These are phyloP conservation scores for Sula dactylatra DNA, from an alignment of 2,113 vertebrate species.

Conservation along the genomic window DNA sequence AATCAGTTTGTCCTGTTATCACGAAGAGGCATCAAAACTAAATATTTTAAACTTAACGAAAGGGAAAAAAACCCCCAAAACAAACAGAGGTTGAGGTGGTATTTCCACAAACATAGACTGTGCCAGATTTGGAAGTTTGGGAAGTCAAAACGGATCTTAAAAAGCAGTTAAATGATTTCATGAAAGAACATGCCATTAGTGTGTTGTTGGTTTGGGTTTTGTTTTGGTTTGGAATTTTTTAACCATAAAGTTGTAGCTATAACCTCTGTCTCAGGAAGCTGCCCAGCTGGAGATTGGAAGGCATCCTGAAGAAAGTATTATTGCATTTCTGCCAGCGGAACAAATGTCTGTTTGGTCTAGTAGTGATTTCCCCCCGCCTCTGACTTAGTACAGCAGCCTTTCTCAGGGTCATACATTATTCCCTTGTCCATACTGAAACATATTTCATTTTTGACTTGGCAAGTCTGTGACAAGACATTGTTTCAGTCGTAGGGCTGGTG, in stretches of 20 bases:
- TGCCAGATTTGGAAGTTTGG: not conserved
- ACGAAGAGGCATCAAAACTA: not conserved
- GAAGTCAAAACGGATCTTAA: not conserved
- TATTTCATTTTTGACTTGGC: not conserved
- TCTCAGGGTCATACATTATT: not conserved
- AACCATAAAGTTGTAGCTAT: not conserved
- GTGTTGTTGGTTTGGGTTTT: not conserved
- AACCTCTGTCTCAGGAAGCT: not conserved
- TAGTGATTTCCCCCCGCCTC: too few species aligned
- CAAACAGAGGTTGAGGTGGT: fast-evolving
- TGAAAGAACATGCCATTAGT: not conserved
- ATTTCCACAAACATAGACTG: not conserved
- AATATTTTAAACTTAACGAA: not conserved
- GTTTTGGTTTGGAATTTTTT: not conserved
- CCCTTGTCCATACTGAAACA: not conserved
- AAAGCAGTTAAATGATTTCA: not conserved
- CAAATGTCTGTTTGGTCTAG: not conserved
- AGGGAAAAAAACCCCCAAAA: not conserved
- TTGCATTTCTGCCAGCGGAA: not conserved
- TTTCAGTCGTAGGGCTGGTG: not conserved
- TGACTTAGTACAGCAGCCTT: not conserved
- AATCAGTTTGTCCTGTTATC: not conserved
- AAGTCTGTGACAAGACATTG: not conserved
- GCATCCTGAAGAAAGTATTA: not conserved
- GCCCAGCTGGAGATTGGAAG: not conserved